These are phyloP conservation scores for Hippocampus zosterae DNA, from an alignment of 2,113 vertebrate genomes.

Conservation along the genomic window DNA sequence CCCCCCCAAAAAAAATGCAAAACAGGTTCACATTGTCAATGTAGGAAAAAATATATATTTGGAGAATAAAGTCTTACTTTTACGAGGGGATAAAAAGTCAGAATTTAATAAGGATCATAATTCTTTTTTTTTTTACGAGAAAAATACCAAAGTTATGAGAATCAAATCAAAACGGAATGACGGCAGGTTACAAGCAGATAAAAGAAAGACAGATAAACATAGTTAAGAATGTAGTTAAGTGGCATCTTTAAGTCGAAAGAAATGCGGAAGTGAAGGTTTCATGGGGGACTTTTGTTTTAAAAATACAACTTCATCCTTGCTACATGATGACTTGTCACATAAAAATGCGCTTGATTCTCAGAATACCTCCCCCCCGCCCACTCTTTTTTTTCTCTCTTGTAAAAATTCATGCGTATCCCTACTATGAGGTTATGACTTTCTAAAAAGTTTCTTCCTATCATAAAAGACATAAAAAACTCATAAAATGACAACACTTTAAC, in stretches of 20 bases:
- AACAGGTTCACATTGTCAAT: background rate
- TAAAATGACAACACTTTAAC: background rate
- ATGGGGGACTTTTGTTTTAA: background rate
- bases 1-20: too few relatives aligned
- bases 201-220: background rate
- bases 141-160: background rate
- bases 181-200: background rate
- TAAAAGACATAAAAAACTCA: background rate
- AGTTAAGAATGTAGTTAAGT: background rate
- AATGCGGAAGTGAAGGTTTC: background rate
- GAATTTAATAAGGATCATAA: background rate
- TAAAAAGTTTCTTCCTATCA: background rate
- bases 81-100: background rate
- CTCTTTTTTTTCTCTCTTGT: too few relatives aligned
- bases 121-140: background rate
- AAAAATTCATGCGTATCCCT: too few relatives aligned
- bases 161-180: background rate
- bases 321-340: background rate
- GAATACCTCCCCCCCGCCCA: too few relatives aligned
- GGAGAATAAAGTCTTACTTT: background rate
- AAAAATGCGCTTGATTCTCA: background rate
- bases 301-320: background rate
- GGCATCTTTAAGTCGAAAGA: background rate
- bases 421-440: too few relatives aligned
- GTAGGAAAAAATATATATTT: too few relatives aligned